Base-by-base conservation (phyloP, 2,113 vertebrate genomes). In the Pachypanchax playfairii region DNA sequence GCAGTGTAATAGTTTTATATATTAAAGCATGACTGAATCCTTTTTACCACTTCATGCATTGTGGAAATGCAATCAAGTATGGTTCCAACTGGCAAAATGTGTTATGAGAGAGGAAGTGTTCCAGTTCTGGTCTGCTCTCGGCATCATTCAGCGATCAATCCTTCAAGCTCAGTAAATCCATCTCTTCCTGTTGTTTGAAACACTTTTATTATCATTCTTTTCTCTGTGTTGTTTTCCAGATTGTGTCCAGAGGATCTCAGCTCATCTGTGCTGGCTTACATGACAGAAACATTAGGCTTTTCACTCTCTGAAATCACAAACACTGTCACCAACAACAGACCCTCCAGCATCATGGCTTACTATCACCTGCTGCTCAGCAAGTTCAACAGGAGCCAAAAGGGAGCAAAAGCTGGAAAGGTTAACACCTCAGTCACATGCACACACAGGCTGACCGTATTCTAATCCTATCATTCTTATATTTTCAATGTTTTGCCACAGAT, bases 341-440 rank as follows among this genome's bases (percentile, higher is more conserved):
- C 93, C 3, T 94, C 92, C 9, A 77, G 93, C 87, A 84, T 92
- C 84, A 91, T 92, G 90, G 89, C 92, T 62, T 90, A 89, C 33
- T 94, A 95, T 29, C 94, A 90, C 69, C 88, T 94, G 61, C 79
- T 96, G 71, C 77, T 94, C 62, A 91, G 89, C 83, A 94, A 94
- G 70, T 83, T 94, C 31, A 69, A 75, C 60, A 88, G 89, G 51
- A 86, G 83, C 51, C 91, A 92, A 75, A 94, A 85, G 73, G 86
- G 85, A 52, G 0, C 0, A 36, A 92, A 85, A 77, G 71, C 59
- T 67, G 55, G 35, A 48, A 93, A 94, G 91, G 92, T 86, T 48
- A 39, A 42, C 14, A 22, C 5, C 0, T 56, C 35, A 24, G 21
- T 3, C 29, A 53, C 24, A 28, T 1, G 5, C 5, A 33, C 53